A percentile compares a stretch with the other conserved stretches of the same genome.
Conservation (phyloP, 2,888 invertebrate species). For the Pristionchus japonicus region DNA sequence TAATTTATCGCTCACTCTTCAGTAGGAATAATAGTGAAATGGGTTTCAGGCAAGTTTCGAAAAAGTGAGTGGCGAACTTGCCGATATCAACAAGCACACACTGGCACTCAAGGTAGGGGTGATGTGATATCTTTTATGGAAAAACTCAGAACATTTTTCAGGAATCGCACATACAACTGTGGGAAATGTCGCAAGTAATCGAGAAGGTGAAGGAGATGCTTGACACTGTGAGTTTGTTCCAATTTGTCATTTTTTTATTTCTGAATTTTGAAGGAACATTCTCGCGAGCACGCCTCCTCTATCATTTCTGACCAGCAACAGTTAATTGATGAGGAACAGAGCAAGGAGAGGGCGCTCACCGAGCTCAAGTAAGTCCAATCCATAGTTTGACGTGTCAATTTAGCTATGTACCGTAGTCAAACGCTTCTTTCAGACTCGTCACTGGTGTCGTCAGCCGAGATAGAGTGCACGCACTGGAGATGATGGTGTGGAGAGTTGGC, state of each 20-base stretch:
- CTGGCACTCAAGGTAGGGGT: conserved; percentile 52
- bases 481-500: conserved; percentile 97
- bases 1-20: neutral
- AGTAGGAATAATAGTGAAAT: neutral
- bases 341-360: neutral
- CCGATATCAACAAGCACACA: conserved; percentile 62
- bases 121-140: neutral
- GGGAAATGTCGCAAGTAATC: conserved; percentile 67
- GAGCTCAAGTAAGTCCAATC: neutral
- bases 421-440: neutral
- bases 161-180: conserved; percentile 63
- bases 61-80: conserved; percentile 67
- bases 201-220: conserved; percentile 62
- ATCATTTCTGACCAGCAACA: conserved; percentile 6
- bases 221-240: conserved; percentile 54
- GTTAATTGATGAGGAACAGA: neutral
- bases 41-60: conserved; percentile 62
- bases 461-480: conserved; percentile 92
- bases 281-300: neutral
- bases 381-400: neutral
- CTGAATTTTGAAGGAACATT: neutral
- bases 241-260: neutral
- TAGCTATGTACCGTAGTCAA: too few species aligned
- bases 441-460: conserved; percentile 84
- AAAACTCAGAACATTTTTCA: neutral